Evolutionary conservation across 2,113 vertebrate species (phyloP).

Genomic region (Electrona antarctica): DNA sequence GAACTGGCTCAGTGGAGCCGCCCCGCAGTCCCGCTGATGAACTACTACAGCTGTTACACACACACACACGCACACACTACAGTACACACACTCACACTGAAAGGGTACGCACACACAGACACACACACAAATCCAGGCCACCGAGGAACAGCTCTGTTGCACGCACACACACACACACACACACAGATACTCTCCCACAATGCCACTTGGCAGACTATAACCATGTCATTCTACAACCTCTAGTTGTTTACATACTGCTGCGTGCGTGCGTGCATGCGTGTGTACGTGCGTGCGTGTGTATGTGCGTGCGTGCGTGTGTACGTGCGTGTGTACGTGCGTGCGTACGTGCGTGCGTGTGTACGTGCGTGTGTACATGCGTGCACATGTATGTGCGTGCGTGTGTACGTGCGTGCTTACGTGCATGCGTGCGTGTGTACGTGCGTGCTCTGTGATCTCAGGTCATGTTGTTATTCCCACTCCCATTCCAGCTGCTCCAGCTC

Average conservation of each 20-base stretch:
- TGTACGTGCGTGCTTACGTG: background rate
- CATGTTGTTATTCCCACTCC: slow-evolving; percentile 59
- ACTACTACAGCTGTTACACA: slow-evolving; percentile 43
- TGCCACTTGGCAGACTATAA: slow-evolving; percentile 50
- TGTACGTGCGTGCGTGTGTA: background rate
- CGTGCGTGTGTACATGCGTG: slow-evolving; percentile 3
- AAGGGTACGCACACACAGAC: background rate
- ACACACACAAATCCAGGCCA: slow-evolving; percentile 18
- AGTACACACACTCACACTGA: background rate
- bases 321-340: slow-evolving; percentile 53
- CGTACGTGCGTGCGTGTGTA: slow-evolving; percentile 19
- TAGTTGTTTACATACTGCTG: slow-evolving; percentile 62
- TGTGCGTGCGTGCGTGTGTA: slow-evolving; percentile 23
- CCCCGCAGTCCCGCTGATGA: slow-evolving; percentile 39
- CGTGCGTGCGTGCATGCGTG: slow-evolving; percentile 3
- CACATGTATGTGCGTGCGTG: background rate
- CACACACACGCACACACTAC: background rate
- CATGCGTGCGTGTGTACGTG: slow-evolving; percentile 26
- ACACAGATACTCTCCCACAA: slow-evolving; percentile 27
- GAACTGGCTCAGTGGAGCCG: slow-evolving; percentile 40
- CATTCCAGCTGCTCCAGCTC: slow-evolving; percentile 52
- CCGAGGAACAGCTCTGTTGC: slow-evolving; percentile 2
- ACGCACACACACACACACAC: slow-evolving; percentile 16
- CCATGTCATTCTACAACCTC: slow-evolving; percentile 54
- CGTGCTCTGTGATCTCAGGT: slow-evolving; percentile 71